A percentile compares a stretch with the other conserved stretches of the same genome.
Conservation (phyloP, 2,113 vertebrate genomes). For the Pygoscelis antarcticus region DNA sequence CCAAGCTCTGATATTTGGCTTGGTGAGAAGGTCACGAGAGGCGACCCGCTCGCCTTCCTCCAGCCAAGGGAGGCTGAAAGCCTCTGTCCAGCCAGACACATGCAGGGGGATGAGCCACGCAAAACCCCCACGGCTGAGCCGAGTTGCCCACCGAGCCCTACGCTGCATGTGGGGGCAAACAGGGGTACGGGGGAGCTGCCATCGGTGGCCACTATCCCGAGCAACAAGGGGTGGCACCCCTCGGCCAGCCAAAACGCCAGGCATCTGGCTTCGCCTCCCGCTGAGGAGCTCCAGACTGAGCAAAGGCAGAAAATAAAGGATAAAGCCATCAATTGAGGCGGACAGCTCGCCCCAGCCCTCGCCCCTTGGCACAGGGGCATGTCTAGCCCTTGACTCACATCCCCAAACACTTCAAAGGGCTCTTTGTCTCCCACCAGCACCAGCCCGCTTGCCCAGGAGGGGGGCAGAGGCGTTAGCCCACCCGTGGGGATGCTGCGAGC, state of each 20-base stretch:
- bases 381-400: not conserved
- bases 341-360: not conserved
- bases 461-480: rapidly evolving
- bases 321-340: not conserved
- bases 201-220: rapidly evolving
- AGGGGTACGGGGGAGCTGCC: rapidly evolving
- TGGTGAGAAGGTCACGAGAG: not conserved
- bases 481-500: not conserved
- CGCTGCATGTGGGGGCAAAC: rapidly evolving
- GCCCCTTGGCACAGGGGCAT: not conserved
- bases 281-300: not conserved
- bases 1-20: not conserved
- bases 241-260: rapidly evolving
- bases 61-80: not conserved
- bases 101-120: rapidly evolving
- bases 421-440: not conserved
- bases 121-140: rapidly evolving
- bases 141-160: not conserved
- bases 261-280: not conserved
- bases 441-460: not conserved
- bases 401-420: not conserved
- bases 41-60: not conserved
- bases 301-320: not conserved
- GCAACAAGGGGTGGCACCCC: not conserved
- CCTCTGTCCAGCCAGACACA: not conserved